phyloP scores from a whole-genome alignment of 2,888 invertebrate genomes.

The Phania funesta region DNA sequence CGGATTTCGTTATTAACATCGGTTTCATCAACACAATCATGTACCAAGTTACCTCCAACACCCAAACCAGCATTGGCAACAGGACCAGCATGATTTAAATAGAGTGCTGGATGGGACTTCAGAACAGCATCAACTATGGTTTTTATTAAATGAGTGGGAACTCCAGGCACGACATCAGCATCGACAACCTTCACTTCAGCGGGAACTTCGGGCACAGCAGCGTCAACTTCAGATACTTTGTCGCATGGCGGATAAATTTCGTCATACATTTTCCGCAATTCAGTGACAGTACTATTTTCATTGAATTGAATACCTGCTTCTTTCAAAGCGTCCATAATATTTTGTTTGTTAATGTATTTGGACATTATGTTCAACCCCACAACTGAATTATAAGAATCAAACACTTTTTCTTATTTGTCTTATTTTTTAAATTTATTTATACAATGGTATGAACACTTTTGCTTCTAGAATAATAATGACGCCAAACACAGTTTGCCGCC shows the following conservation, averaged over 20 bases:
- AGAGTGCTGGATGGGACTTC: neutral
- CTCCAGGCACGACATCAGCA: neutral
- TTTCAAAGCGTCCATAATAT: neutral
- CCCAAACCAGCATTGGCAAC: too few relatives aligned
- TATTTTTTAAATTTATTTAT: too few relatives aligned
- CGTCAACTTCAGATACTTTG: neutral
- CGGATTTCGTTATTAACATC: too few relatives aligned
- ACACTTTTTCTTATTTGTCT: too few relatives aligned
- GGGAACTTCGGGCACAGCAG: neutral
- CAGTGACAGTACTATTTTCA: neutral
- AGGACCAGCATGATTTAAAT: neutral
- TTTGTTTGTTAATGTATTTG: neutral
- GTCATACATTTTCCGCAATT: neutral
- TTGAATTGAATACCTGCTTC: neutral
- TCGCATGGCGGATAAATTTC: neutral
- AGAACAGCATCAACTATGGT: slow-evolving; percentile 2
- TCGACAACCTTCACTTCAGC: neutral
- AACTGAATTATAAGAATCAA: neutral
- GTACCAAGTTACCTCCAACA: too few relatives aligned
- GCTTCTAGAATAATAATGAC: too few relatives aligned
- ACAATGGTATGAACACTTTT: too few relatives aligned
- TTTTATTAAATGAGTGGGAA: neutral
- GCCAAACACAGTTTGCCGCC: too few relatives aligned
- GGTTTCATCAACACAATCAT: too few relatives aligned
- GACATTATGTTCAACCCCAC: neutral